Percentiles rank a stretch among this genome's conserved stretches.
Conservation (phyloP, 2,797 vertebrate species). For the Acanthornis magna region DNA sequence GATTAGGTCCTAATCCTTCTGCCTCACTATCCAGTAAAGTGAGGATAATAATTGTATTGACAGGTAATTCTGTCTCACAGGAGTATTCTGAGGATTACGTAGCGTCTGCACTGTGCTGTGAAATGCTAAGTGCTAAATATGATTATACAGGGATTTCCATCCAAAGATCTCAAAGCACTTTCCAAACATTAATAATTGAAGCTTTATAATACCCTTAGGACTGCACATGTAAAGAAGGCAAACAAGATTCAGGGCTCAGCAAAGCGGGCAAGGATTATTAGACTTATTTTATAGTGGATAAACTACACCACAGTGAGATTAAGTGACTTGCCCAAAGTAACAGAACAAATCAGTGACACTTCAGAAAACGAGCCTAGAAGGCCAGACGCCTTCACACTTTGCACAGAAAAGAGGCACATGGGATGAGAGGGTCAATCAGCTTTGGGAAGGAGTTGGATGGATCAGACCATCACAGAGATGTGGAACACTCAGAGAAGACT, state of each 20-base stretch:
- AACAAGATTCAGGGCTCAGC: constrained; percentile 66
- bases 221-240: constrained; percentile 63
- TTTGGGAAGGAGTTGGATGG: neutral
- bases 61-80: constrained; percentile 71
- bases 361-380: neutral
- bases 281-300: constrained; percentile 62
- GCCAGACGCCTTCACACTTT: neutral
- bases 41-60: constrained; percentile 71
- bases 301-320: constrained; percentile 52
- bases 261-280: constrained; percentile 66
- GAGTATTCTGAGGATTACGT: constrained; percentile 62
- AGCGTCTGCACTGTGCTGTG: constrained; percentile 63
- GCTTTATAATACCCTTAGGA: constrained; percentile 66
- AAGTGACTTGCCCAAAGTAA: constrained; percentile 57
- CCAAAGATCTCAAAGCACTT: constrained; percentile 69
- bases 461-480: neutral
- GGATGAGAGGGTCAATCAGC: neutral
- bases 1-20: constrained; percentile 65
- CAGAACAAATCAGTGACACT: constrained; percentile 27
- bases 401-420: neutral
- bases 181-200: constrained; percentile 71
- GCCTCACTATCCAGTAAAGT: constrained; percentile 55
- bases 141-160: constrained; percentile 70
- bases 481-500: neutral
- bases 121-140: constrained; percentile 72